Evolutionary conservation across 2,888 invertebrate species (phyloP).

Genomic region (Cosmorhoe ocellata): DNA sequence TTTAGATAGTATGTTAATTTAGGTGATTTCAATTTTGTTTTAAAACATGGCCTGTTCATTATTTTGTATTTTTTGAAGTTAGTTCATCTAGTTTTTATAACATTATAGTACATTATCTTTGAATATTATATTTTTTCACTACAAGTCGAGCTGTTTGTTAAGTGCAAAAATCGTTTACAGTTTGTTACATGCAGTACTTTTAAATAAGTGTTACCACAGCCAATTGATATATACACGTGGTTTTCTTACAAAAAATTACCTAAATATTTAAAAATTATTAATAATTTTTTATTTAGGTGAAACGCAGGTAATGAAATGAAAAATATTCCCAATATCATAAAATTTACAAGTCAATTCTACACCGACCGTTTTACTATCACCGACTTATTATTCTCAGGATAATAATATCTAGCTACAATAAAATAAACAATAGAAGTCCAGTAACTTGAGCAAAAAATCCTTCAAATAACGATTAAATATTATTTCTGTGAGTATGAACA

Average conservation of each 20-base stretch:
- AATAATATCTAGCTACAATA: slow-evolving; percentile 61
- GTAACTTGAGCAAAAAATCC: slow-evolving; percentile 55
- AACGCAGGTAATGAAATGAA: slow-evolving; percentile 26
- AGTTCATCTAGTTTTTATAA: too few species aligned
- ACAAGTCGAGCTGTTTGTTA: too few species aligned
- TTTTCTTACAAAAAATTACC: not conserved
- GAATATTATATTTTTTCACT: too few species aligned
- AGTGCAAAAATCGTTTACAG: too few species aligned
- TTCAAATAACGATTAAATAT: slow-evolving; percentile 72
- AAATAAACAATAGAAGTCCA: slow-evolving; percentile 59
- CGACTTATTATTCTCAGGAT: slow-evolving; percentile 44
- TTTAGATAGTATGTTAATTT: slow-evolving; percentile 14
- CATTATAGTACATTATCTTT: too few species aligned
- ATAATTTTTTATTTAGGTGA: slow-evolving; percentile 1
- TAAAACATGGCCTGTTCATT: too few species aligned
- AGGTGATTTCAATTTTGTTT: too few species aligned
- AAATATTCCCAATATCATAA: slow-evolving; percentile 32
- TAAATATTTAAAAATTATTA: too few species aligned
- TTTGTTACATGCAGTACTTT: too few species aligned
- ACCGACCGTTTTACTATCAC: slow-evolving; percentile 37
- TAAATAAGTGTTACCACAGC: too few species aligned
- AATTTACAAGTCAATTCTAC: slow-evolving; percentile 36
- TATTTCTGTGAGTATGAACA: slow-evolving; percentile 70
- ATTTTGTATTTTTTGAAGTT: too few species aligned
- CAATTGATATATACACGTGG: too few species aligned